Evolutionary conservation across 2,113 vertebrate genomes (phyloP), one percentile per base, ranked within the genome.

Genomic region (Nematolebias whitei): DNA sequence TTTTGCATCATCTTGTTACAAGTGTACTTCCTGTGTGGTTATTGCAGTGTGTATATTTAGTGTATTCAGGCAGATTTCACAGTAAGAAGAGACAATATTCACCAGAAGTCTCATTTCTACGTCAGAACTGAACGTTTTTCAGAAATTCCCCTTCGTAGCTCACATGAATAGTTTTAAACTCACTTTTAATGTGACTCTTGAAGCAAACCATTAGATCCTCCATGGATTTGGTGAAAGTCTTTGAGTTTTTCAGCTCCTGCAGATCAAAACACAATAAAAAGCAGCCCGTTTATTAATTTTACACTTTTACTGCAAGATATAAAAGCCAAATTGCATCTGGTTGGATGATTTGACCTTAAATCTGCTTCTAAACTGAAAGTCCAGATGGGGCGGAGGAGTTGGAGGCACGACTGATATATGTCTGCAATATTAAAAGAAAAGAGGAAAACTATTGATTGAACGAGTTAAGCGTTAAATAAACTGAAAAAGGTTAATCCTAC

Each of bases 351-450:
- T 94, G 93, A 96, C 94, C 92, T 40, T 68, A 0, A 63, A 12
- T 48, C 54, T 88, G 76, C 66, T 38, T 38, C 78, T 68, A 53
- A 48, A 83, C 3, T 49, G 78, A 45, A 73, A 71, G 18, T 94
- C 91, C 16, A 85, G 45, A 79, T 93, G 85, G 12, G 96, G 95
- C 18, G 96, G 95, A 16, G 97, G 96, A 22, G 96, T 98, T 0
- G 97, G 95, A 72, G 96, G 96, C 4, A 99, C 93, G 0, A 99
- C 87, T 3, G 94, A 92, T 72, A 99, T 96, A 22, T 93, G 87
- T 84, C 95, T 99, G 74, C 4, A 24, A 19, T 14, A 56, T 24
- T 32, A 5, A 53, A 8, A 11, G 38, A 24, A n/a, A 23, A n/a
- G 12, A 18, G 51, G 26, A 12, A 50, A 53, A 50, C 7, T 47